A percentile compares a stretch with the other conserved stretches of the same genome.
Conservation (phyloP, 2,113 vertebrate genomes). For the Oreocharis arfaki region DNA sequence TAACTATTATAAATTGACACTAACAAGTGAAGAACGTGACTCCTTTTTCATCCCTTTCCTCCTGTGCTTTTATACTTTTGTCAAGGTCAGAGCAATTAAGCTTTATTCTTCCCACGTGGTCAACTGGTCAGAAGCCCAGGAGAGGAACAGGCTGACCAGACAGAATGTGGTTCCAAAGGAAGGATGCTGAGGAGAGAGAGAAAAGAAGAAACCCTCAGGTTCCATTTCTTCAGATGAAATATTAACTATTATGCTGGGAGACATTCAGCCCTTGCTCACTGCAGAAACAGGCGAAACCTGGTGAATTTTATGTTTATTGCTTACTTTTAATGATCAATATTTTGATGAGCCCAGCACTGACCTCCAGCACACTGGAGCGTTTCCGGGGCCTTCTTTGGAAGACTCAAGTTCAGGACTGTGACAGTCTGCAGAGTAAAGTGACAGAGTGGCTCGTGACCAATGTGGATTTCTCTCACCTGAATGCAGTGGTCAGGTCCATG, state of each 20-base stretch:
- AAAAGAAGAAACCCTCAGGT: background rate
- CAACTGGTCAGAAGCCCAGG: background rate
- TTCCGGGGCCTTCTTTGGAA: background rate
- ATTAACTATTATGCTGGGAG: background rate
- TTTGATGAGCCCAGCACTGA: background rate
- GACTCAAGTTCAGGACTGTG: background rate
- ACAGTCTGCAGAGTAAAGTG: background rate
- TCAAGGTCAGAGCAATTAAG: conserved; percentile 6
- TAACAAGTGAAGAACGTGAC: background rate
- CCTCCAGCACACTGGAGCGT: background rate
- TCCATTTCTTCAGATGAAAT: background rate
- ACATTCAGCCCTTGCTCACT: background rate
- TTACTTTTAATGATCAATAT: background rate
- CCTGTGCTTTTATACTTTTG: background rate
- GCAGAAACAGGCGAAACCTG: background rate
- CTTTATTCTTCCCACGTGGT: background rate
- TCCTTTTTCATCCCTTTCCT: background rate
- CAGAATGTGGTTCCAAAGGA: background rate
- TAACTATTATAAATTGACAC: background rate
- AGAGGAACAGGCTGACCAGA: background rate
- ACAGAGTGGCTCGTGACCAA: background rate
- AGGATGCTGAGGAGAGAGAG: background rate
- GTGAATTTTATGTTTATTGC: background rate
- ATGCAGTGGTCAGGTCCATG: background rate
- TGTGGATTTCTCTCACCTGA: background rate